phyloP scores from a whole-genome alignment of 2,113 vertebrate species.

The Zosterops japonicus region DNA sequence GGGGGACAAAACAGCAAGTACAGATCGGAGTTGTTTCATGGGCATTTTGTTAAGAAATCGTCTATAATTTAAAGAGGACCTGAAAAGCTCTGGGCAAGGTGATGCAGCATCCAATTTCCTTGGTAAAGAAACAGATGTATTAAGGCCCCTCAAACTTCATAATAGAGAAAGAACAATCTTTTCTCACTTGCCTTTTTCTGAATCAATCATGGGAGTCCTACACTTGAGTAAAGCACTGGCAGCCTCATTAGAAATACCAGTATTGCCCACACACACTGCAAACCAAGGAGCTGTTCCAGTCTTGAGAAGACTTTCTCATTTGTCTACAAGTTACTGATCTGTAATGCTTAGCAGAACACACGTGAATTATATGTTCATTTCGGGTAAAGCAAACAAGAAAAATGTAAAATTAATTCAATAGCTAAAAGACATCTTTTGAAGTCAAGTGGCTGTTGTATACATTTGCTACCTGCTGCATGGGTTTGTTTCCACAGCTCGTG shows the following conservation, averaged over 20 bases:
- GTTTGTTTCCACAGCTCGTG: not conserved
- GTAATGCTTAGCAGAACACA: not conserved
- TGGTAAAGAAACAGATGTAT: not conserved
- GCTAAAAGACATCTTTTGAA: not conserved
- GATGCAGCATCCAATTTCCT: not conserved
- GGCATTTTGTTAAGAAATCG: not conserved
- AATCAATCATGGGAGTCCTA: not conserved
- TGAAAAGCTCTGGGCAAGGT: not conserved
- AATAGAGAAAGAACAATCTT: not conserved
- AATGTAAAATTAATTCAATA: not conserved
- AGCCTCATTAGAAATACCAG: not conserved
- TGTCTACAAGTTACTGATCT: not conserved
- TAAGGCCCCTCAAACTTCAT: not conserved
- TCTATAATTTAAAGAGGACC: not conserved
- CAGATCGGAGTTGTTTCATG: not conserved
- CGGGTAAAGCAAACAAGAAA: not conserved
- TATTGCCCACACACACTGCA: not conserved
- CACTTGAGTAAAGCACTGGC: not conserved
- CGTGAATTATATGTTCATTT: not conserved
- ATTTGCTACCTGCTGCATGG: not conserved
- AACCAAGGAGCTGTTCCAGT: not conserved
- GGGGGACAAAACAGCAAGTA: not conserved
- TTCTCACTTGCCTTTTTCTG: not conserved
- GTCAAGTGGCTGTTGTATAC: not conserved
- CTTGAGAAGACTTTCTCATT: not conserved